Evolutionary conservation across 2,113 vertebrate species (phyloP), one percentile per base, ranked within the genome.

Genomic region (Prionailurus viverrinus): DNA sequence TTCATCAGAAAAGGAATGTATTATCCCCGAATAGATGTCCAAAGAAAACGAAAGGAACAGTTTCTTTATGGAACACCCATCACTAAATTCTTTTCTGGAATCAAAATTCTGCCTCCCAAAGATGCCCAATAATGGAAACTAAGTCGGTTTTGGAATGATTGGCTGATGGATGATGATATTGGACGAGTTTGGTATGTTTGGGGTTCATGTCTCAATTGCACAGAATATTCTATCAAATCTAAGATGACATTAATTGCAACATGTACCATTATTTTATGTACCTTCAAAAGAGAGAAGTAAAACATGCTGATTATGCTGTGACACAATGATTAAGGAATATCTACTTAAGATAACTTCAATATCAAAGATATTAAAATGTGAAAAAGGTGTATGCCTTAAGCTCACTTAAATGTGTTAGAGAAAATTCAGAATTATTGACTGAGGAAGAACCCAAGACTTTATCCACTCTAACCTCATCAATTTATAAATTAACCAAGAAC

Each of bases 401-500:
- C 9, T 69, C 51, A 71, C 18, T 84, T 58, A 91, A 91, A 65
- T 61, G 76, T 11, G n/a, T 45, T 81, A 80, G 9, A 9, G 63
- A 83, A 89, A 36, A 58, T 15, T 58, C 39, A 36, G 27, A 89
- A 76, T 31, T 68, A 80, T 1, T 83, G 29, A 71, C 25, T 27
- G 51, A 71, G 65, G 39, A 68, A 83, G 9, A 41, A 61, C 18
- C 31, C 53, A 86, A 63, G 14, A 95, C 10, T 79, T 87, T 4
- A 80, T 48, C 29, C 33, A 39, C 1, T 78, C 33, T 63, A 65
- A 39, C 63, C 76, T 89, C 19, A 76, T 79, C 16, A 55, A 63
- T 73, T 95, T 92, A 87, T 23, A 97, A 93, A 78, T 68, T 51
- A 76, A 86, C 31, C 45, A 5, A 80, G 79, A 86, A 88, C 14